A percentile compares a stretch with the other conserved stretches of the same genome.
phyloP scores from a whole-genome alignment of 2,888 invertebrate genomes.

The Agonopterix subpropinquella region DNA sequence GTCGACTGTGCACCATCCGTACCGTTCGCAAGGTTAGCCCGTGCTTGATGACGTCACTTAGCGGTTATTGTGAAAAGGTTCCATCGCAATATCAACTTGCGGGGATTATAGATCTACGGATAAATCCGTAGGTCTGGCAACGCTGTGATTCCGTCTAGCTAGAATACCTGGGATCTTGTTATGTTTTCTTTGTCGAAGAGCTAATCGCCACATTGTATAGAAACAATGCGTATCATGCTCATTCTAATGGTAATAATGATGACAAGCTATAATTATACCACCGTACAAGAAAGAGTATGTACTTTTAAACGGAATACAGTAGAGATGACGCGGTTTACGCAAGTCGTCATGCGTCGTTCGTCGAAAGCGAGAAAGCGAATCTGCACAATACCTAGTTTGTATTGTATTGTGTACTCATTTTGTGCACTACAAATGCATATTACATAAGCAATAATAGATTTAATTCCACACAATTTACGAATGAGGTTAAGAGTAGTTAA shows the following conservation, averaged over 20 bases:
- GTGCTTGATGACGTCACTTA: too few relatives aligned
- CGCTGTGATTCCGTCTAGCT: too few relatives aligned
- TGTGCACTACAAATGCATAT: constrained; percentile 10
- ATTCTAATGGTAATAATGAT: constrained; percentile 13
- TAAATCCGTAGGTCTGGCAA: too few relatives aligned
- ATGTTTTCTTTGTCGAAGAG: too few relatives aligned
- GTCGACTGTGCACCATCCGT: too few relatives aligned
- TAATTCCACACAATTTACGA: constrained; percentile 1
- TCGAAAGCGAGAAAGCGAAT: constrained; percentile 40
- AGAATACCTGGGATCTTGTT: too few relatives aligned
- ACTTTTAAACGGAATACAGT: not conserved
- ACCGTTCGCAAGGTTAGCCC: too few relatives aligned
- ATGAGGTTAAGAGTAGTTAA: constrained; percentile 3
- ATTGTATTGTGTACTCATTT: constrained; percentile 15
- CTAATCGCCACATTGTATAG: too few relatives aligned
- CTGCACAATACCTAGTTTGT: constrained; percentile 7
- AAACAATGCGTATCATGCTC: not conserved
- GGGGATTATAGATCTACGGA: too few relatives aligned
- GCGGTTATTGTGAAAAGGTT: too few relatives aligned
- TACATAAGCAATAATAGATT: constrained; percentile 13
- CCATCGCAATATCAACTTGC: too few relatives aligned
- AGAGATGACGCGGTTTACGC: constrained; percentile 29
- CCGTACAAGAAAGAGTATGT: not conserved
- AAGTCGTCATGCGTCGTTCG: constrained; percentile 33
- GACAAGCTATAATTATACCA: constrained; percentile 17